A percentile compares a stretch with the other conserved stretches of the same genome.
These are phyloP conservation scores for Podargus strigoides DNA, from an alignment of 2,797 vertebrate genomes.

Conservation along the genomic window DNA sequence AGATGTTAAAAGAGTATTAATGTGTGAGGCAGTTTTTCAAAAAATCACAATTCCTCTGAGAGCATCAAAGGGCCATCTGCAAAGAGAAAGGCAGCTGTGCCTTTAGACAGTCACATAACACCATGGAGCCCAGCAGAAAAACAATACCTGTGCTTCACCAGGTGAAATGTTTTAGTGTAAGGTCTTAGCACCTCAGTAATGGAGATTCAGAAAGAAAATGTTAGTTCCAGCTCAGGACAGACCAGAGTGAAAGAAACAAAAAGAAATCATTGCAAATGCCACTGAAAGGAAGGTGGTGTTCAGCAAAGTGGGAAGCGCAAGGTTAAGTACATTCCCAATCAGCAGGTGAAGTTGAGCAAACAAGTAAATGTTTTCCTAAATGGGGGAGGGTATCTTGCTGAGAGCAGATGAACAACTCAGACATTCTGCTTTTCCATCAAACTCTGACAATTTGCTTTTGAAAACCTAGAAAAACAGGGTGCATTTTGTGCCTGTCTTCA, in stretches of 20 bases:
- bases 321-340: not conserved
- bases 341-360: not conserved
- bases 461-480: not conserved
- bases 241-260: not conserved
- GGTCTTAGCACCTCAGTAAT: not conserved
- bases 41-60: not conserved
- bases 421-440: not conserved
- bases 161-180: not conserved
- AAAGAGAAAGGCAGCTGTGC: not conserved
- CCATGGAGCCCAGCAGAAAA: not conserved
- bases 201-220: not conserved
- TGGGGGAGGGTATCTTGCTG: not conserved
- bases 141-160: not conserved
- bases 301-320: not conserved
- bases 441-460: not conserved
- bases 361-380: not conserved
- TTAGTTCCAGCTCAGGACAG: not conserved
- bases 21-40: not conserved
- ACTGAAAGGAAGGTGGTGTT: not conserved
- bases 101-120: not conserved
- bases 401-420: not conserved
- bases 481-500: not conserved
- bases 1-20: not conserved
- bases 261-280: not conserved
- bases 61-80: not conserved